phyloP scores from a whole-genome alignment of 2,113 vertebrate species.

The Silurus asotus region DNA sequence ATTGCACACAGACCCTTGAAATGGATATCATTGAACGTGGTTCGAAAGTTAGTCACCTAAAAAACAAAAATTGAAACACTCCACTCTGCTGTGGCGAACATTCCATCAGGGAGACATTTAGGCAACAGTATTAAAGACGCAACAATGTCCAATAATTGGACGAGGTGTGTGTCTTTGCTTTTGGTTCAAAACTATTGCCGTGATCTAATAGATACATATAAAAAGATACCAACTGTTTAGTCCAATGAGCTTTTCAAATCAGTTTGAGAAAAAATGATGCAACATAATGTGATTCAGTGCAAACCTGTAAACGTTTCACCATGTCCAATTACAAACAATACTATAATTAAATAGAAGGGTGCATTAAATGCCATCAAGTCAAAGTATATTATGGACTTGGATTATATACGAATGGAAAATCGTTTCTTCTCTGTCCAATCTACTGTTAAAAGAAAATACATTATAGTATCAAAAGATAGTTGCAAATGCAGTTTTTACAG shows the following conservation, averaged over 20 bases:
- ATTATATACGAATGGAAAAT: not conserved
- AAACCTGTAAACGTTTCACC: not conserved
- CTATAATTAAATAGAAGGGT: not conserved
- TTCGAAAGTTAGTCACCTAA: not conserved
- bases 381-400: not conserved
- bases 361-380: not conserved
- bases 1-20: not conserved
- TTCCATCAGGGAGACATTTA: not conserved
- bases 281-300: not conserved
- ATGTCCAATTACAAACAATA: not conserved
- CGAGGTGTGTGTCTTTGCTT: not conserved
- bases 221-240: not conserved
- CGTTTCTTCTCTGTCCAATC: not conserved
- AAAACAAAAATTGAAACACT: not conserved
- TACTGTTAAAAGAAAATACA: not conserved
- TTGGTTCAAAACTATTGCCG: not conserved
- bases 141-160: not conserved
- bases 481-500: not conserved
- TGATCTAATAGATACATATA: not conserved
- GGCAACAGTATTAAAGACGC: slow-evolving; percentile 46
- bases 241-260: not conserved
- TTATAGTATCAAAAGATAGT: not conserved
- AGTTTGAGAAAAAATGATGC: not conserved
- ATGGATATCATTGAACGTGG: not conserved
- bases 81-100: not conserved